Conservation (phyloP, 2,113 vertebrate species). For the Cyprinodon variegatus region DNA sequence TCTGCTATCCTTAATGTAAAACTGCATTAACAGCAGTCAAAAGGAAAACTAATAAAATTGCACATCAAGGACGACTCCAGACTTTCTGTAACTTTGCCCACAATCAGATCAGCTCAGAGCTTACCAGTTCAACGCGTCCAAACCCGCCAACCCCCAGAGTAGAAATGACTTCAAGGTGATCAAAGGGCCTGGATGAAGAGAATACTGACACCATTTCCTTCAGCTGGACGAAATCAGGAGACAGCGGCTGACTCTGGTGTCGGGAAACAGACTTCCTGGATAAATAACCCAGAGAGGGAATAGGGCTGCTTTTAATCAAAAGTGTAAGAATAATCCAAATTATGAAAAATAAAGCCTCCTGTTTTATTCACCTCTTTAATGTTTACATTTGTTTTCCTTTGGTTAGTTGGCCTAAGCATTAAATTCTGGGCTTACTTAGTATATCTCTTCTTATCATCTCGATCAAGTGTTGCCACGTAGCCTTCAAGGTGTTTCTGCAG, state of each 20-base stretch:
- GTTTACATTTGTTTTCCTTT: not conserved
- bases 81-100: not conserved
- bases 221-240: constrained; percentile 69
- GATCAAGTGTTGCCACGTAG: constrained; percentile 78
- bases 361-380: not conserved
- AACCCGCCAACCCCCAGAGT: constrained; percentile 82
- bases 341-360: not conserved
- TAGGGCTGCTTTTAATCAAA: rapidly evolving
- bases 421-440: constrained; percentile 60
- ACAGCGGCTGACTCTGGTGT: constrained; percentile 69
- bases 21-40: no score
- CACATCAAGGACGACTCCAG: not conserved
- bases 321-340: not conserved
- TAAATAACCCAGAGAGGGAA: not conserved
- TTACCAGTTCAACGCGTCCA: constrained; percentile 81
- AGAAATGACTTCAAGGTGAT: constrained; percentile 73
- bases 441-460: constrained; percentile 80
- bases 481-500: constrained; percentile 82
- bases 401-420: rapidly evolving
- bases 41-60: not conserved
- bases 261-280: constrained; percentile 68
- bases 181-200: constrained; percentile 68
- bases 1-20: no score
- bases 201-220: constrained; percentile 70
- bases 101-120: not conserved